phyloP scores from a whole-genome alignment of 64 coral and sea anemone genomes.

The Pocillopora verrucosa region DNA sequence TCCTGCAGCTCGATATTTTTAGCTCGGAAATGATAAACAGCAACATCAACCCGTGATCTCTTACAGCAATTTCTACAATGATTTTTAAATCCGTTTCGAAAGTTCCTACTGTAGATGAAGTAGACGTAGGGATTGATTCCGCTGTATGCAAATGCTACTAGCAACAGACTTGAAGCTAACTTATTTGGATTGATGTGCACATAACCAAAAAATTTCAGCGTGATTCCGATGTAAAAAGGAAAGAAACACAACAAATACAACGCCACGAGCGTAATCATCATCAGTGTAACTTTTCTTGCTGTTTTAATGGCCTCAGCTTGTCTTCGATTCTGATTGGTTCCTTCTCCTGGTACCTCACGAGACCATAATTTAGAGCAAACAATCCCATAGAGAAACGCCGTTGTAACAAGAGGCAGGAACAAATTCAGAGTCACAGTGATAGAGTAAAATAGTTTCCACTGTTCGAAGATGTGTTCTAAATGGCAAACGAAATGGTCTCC shows the following conservation, averaged over 20 bases:
- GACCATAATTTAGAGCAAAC: not conserved
- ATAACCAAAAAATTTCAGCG: not conserved
- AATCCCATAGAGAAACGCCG: not conserved
- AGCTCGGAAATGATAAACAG: no score
- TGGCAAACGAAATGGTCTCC: not conserved
- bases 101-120: not conserved
- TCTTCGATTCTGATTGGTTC: not conserved
- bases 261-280: not conserved
- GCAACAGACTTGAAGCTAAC: not conserved
- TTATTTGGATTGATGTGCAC: not conserved
- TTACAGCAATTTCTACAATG: not conserved
- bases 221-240: not conserved
- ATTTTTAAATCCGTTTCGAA: not conserved
- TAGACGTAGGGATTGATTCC: constrained; percentile 3
- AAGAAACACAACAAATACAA: not conserved
- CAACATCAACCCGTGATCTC: no score
- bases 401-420: not conserved
- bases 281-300: not conserved
- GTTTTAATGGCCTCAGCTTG: not conserved
- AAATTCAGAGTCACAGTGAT: not conserved
- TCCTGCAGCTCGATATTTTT: no score
- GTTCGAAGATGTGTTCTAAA: no score
- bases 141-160: not conserved
- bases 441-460: not conserved
- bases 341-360: not conserved